Conservation (phyloP, 1,140 invertebrate genomes). For the Dreissena rostriformis region DNA sequence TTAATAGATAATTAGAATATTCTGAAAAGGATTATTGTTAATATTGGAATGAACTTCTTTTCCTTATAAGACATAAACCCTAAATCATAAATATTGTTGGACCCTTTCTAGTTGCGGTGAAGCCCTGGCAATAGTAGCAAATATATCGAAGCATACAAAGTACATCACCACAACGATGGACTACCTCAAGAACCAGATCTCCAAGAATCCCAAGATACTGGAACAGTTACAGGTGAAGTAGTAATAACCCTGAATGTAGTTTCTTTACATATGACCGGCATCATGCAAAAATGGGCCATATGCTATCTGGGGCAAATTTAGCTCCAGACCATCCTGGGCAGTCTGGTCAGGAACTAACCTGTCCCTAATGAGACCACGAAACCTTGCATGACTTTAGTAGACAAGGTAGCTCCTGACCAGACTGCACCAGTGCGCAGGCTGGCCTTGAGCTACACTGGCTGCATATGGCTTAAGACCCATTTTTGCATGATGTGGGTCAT, state of each 20-base stretch:
- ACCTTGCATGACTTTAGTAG: neutral
- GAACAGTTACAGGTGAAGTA: conserved; percentile 58
- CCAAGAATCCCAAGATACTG: conserved; percentile 75
- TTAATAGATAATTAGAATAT: too few species aligned
- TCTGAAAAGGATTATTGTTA: too few species aligned
- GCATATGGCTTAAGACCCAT: too few species aligned
- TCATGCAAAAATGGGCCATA: neutral
- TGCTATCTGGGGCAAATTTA: neutral
- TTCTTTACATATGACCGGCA: neutral
- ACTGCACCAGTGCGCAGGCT: too few species aligned
- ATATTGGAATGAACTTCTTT: too few species aligned
- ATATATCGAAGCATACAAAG: conserved; percentile 80
- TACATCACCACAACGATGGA: conserved; percentile 80
- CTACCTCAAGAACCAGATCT: conserved; percentile 80
- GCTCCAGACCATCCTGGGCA: neutral
- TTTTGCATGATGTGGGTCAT: too few species aligned
- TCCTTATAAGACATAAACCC: neutral
- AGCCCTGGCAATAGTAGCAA: conserved; percentile 80
- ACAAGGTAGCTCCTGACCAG: neutral
- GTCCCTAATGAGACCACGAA: neutral
- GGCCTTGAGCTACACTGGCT: too few species aligned
- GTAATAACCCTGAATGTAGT: neutral
- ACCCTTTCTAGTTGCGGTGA: conserved; percentile 79
- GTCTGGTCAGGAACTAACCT: neutral
- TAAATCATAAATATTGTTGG: conserved; percentile 9